Base-by-base conservation (phyloP, 2,888 invertebrate genomes). In the Drosophila neonasuta region DNA sequence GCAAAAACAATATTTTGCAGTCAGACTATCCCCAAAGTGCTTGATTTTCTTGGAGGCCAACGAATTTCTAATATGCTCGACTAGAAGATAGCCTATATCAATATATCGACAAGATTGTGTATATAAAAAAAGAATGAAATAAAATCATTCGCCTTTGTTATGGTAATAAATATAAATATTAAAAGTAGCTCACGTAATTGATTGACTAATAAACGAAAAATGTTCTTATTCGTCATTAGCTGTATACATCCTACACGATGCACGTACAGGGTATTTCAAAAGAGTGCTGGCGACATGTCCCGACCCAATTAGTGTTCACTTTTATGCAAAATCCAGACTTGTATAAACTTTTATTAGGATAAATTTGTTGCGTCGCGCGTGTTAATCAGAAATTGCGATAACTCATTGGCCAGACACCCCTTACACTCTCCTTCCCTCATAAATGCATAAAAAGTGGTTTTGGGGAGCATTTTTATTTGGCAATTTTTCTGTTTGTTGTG, bases 331-430 rank as follows among this genome's bases (percentile, higher is more conserved):
- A 58, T 73, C 45, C 48, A 50, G 58, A 57, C 64, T 64, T 58
- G n/a, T 45, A 49, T 60, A 45, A 55, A 76, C 30, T 63, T 77
- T 60, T 64, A 71, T 65, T 64, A 62, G 51, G 52, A 70, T 44
- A 44, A 63, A 64, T 63, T 70, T 57, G 54, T 48, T 39, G 59
- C 24, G 66, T 58, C 55, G 58, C 69, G 70, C 60, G 78, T 70
- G 75, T 63, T 74, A 69, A 68, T 70, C 68, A 64, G 51, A 66
- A 55, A 56, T 73, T 60, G 42, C 59, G 59, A 70, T 65, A 55
- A 55, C 51, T 62, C 48, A 67, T 48, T 8, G 57, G 56, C 54
- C 63, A 50, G 65, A 74, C 58, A 29, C 13, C 32, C 39, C 39
- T 8, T 6, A 8, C 2, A 42, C 20, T 11, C 61, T 51, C 44